A percentile compares a stretch with the other conserved stretches of the same genome.
Conservation (phyloP, 2,113 vertebrate genomes). For the Dicentrarchus labrax region DNA sequence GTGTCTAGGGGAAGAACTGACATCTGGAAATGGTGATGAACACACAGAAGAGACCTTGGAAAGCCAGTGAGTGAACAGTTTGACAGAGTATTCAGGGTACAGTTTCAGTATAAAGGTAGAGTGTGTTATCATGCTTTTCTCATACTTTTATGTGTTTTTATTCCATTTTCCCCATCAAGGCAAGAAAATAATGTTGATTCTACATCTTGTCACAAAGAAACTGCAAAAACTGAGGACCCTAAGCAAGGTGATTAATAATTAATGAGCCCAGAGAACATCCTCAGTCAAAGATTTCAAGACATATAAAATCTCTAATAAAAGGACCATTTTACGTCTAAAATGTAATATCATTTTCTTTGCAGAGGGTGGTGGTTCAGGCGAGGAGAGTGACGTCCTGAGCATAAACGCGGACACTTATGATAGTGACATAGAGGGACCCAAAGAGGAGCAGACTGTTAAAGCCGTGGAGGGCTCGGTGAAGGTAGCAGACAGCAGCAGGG, state of each 20-base stretch:
- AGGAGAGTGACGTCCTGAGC: conserved; percentile 96
- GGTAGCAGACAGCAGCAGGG: conserved; percentile 35
- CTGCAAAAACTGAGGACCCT: conserved; percentile 84
- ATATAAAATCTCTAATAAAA: neutral
- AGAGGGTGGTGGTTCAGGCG: conserved; percentile 87
- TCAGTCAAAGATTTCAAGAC: too few species aligned
- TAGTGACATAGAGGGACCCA: conserved; percentile 95
- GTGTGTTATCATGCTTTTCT: neutral
- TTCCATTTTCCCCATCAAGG: conserved; percentile 71
- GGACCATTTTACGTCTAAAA: neutral
- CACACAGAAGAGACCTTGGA: conserved; percentile 28
- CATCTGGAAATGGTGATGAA: conserved; percentile 25
- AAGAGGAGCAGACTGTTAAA: conserved; percentile 86
- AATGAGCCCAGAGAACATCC: neutral
- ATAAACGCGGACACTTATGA: conserved; percentile 97
- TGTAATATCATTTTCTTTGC: conserved; percentile 53
- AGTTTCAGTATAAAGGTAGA: neutral
- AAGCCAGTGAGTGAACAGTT: conserved; percentile 71
- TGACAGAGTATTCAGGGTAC: neutral
- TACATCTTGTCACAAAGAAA: conserved; percentile 88
- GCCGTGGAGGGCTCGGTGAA: neutral
- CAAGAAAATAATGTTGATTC: conserved; percentile 92
- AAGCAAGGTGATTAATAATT: conserved; percentile 88
- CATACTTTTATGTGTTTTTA: neutral
- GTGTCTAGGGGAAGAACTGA: conserved; percentile 72